Evolutionary conservation across 1,140 invertebrate genomes (phyloP).

Genomic region (Brachionus sp.): DNA sequence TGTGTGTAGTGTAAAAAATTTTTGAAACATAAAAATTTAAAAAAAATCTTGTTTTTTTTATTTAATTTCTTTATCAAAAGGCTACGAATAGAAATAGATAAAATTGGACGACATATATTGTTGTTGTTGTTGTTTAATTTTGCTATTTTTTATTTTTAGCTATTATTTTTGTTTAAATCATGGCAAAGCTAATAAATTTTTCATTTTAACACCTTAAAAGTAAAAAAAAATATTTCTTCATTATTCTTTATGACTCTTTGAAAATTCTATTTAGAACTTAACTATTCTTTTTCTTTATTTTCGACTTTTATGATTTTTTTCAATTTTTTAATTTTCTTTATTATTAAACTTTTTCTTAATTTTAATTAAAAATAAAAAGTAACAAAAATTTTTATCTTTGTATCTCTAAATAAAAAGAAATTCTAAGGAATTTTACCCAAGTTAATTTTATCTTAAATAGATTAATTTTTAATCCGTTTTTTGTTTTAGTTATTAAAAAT

Average conservation of each 20-base stretch:
- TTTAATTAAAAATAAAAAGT: conserved; percentile 40
- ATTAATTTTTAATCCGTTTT: too few species aligned
- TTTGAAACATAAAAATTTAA: conserved; percentile 5
- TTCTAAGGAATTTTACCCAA: too few species aligned
- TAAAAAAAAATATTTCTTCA: background rate
- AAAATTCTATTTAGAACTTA: background rate
- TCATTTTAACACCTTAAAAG: background rate
- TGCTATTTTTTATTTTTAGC: background rate
- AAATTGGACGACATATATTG: conserved; percentile 16
- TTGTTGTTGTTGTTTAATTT: conserved; percentile 6
- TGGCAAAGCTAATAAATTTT: conserved; percentile 14
- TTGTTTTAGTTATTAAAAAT: too few species aligned
- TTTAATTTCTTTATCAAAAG: background rate
- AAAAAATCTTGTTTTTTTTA: conserved; percentile 20
- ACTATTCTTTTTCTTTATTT: background rate
- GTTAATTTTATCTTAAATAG: too few species aligned
- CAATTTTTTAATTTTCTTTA: background rate
- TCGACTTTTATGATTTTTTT: conserved; percentile 15
- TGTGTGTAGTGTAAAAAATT: conserved; percentile 33
- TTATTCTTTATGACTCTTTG: background rate
- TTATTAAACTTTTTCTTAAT: conserved; percentile 25
- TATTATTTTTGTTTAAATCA: background rate
- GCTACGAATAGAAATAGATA: background rate
- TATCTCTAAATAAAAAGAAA: too few species aligned
- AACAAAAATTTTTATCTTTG: too few species aligned